phyloP scores from a whole-genome alignment of 2,113 vertebrate genomes.

The Neolamprologus tretocephalus region DNA sequence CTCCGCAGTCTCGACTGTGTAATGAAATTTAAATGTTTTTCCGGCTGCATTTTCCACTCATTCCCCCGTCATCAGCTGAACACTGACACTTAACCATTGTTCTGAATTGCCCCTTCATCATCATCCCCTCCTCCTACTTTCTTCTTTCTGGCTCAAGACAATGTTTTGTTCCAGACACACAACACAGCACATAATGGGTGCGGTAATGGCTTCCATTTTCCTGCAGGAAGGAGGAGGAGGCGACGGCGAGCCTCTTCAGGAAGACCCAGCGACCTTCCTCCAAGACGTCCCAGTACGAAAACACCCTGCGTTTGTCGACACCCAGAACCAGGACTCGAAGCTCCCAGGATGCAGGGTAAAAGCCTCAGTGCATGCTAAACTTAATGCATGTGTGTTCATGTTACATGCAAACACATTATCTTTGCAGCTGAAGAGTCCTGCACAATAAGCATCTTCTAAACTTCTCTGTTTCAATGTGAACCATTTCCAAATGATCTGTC shows the following conservation, averaged over 20 bases:
- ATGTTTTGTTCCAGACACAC: slow-evolving; percentile 14
- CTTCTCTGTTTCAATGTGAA: background rate
- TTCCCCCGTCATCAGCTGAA: background rate
- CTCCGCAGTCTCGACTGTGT: background rate
- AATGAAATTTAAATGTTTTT: background rate
- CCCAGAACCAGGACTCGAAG: slow-evolving; percentile 19
- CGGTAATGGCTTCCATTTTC: slow-evolving; percentile 24
- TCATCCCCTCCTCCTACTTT: background rate
- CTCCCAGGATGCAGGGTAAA: slow-evolving; percentile 43
- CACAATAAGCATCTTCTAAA: background rate
- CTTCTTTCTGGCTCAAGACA: background rate
- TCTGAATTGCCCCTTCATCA: background rate
- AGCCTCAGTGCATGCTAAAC: background rate
- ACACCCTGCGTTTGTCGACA: slow-evolving; percentile 42
- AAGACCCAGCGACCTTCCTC: slow-evolving; percentile 33
- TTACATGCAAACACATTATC: background rate
- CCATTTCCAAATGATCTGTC: background rate
- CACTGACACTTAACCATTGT: slow-evolving; percentile 19
- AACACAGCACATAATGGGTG: background rate
- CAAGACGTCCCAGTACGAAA: slow-evolving; percentile 11
- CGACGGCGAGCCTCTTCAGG: slow-evolving; percentile 14
- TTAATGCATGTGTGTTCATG: background rate
- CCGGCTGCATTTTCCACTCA: background rate
- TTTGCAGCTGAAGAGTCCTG: background rate
- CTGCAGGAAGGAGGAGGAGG: slow-evolving; percentile 34